Base-by-base conservation (phyloP, 2,888 invertebrate genomes). In the Trichogramma evanescens region DNA sequence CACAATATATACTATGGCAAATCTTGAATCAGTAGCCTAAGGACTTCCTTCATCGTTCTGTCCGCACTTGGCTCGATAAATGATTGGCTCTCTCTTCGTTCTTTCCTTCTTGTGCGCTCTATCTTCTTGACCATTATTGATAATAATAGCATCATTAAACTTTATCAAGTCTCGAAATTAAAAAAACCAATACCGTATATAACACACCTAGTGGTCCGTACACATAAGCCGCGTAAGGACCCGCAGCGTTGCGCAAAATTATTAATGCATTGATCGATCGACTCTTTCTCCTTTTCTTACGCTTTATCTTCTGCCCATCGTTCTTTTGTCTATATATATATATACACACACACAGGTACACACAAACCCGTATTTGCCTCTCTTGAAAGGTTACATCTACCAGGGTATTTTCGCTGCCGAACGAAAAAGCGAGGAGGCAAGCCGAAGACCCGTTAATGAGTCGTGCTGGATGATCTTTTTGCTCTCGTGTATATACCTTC, bases 381-480 rank as follows among this genome's bases (percentile, higher is more conserved):
- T 26, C 26, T 2, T 26, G 26, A 26, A 26, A 26, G 26, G 26
- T 26, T 26, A 26, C 26, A 26, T 26, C 26, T 26, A 26, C 26
- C 26, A 26, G 26, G 26, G 26, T 26, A 26, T 26, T 26, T 26
- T 26, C 26, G 26, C 26, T 26, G 26, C 26, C 26, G 26, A 26
- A 26, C 26, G 26, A 57, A 39, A 9, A 6, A 49, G 7, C 9
- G 56, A 59, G 41, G 45, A 62, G 54, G 43, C n/a, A 46, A 54
- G 56, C 54, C 49, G 48, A 50, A 51, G 57, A 60, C 57, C 55
- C 60, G 59, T 60, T 63, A 60, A 63, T 60, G 60, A 63, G 57
- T 55, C 13, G 60, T 51, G 59, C 49, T 48, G 45, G 55, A 59
- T 26, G 26, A 26, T 62, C 55, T 62, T 41, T 7, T 43, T 13